Conservation (phyloP, 2,113 vertebrate species). For the Apus apus region DNA sequence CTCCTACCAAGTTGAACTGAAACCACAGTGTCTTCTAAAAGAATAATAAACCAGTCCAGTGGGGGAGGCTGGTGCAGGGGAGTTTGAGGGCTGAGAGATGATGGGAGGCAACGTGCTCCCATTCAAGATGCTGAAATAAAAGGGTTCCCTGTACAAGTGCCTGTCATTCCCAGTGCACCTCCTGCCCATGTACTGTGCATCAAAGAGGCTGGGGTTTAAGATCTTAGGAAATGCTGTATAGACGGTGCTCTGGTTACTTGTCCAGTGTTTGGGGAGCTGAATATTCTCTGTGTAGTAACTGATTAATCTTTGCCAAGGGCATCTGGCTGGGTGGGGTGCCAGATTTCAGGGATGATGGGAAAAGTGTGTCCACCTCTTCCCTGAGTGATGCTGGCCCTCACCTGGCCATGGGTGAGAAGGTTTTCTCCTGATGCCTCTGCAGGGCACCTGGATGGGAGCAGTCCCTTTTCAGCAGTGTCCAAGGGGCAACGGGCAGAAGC, state of each 20-base stretch:
- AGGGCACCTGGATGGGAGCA: not conserved
- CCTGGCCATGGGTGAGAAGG: not conserved
- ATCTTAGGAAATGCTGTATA: not conserved
- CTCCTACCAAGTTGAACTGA: not conserved
- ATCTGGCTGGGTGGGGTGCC: fast-evolving
- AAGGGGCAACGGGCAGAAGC: too few relatives aligned
- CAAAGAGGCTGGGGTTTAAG: not conserved
- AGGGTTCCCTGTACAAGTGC: not conserved
- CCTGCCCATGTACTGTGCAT: not conserved
- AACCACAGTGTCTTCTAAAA: not conserved
- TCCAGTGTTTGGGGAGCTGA: not conserved
- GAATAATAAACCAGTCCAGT: not conserved
- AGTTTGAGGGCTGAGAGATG: not conserved
- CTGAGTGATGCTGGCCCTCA: not conserved
- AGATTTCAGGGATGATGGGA: not conserved
- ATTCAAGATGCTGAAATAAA: not conserved
- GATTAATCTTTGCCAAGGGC: not conserved
- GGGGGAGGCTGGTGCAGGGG: not conserved
- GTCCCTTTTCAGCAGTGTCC: not conserved
- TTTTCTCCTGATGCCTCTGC: not conserved
- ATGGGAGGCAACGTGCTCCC: not conserved
- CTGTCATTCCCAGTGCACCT: not conserved
- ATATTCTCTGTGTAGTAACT: not conserved
- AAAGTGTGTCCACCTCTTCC: not conserved
- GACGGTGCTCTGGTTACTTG: not conserved